phyloP scores from a whole-genome alignment of 2,113 vertebrate genomes.

The Equus quagga region DNA sequence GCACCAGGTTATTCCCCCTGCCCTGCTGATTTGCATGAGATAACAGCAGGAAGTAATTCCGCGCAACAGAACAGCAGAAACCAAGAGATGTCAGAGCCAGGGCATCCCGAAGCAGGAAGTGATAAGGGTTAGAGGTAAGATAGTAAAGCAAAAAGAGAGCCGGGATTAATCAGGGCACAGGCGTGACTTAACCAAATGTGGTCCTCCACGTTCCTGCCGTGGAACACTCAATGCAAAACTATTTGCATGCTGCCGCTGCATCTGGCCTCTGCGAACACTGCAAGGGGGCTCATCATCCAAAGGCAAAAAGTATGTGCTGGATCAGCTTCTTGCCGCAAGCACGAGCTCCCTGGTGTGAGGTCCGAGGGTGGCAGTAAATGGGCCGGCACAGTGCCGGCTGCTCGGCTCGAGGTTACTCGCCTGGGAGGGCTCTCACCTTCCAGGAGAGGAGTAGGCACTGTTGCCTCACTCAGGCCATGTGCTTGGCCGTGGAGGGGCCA shows the following conservation, averaged over 20 bases:
- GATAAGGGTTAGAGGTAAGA: neutral
- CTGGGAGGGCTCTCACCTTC: no score
- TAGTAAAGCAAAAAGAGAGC: neutral
- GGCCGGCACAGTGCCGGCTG: fast-evolving
- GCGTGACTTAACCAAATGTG: slow-evolving; percentile 60
- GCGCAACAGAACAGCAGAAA: slow-evolving; percentile 67
- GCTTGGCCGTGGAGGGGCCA: neutral
- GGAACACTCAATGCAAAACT: slow-evolving; percentile 62
- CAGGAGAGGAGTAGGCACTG: fast-evolving
- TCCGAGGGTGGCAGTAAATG: no score
- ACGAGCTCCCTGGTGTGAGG: neutral
- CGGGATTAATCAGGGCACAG: neutral
- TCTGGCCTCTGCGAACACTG: fast-evolving
- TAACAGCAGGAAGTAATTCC: slow-evolving; percentile 79
- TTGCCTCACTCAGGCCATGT: fast-evolving
- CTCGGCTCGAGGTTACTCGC: fast-evolving
- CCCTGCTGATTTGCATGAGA: slow-evolving; percentile 84
- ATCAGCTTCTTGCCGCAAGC: neutral
- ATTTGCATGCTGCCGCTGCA: neutral
- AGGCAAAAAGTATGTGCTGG: fast-evolving
- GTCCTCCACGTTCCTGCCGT: neutral
- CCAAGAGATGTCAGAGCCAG: slow-evolving; percentile 68
- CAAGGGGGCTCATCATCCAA: fast-evolving
- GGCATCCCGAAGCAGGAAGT: slow-evolving; percentile 75
- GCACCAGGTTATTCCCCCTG: neutral